Evolutionary conservation across 2,113 vertebrate species (phyloP), one percentile per base, ranked within the genome.

Genomic region (Neoarius graeffei): DNA sequence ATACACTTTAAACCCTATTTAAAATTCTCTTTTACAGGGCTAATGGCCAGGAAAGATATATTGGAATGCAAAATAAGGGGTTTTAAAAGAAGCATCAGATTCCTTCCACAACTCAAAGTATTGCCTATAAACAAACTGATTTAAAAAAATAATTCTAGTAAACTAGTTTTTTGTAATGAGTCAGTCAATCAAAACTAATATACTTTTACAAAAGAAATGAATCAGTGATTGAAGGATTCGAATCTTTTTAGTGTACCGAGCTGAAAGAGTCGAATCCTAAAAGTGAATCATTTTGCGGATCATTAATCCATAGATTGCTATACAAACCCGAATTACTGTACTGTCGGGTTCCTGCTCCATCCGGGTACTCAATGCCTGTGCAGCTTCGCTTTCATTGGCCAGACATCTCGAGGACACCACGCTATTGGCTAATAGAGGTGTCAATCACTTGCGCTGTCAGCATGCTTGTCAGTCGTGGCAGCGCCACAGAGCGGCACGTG

Each of bases 391-490:
- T 35, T 88, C 74, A 92, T 93, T 92, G 90, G 91, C 15, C 60
- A 64, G 48, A 1, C 19, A 35, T 76, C 42, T 57, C 50, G 4
- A 52, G 8, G 13, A 0, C 74, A 54, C 50, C 48, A 87, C 67
- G 19, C 88, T 84, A 94, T 95, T 95, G 94, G 95, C 54, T 88
- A 74, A 17, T 23, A n/a, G 25, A 60, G 48, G 81, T 89, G 91
- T 91, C 91, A 90, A n/a, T 91, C 85, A 52, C 10, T 19, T 15
- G 20, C 2, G 19, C 7, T 5, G 50, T 50, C 27, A 86, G 83
- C 64, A 86, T 27, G 82, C 60, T 59, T 69, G 64, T 87, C 80
- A 84, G 92, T 94, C 93, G 94, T 95, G 94, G 94, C 92, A 91
- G 9, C 89, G 86, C 90, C 3, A 81, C 85, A 88, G 89, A n/a